Percentiles rank a stretch among this genome's conserved stretches.
These are phyloP conservation scores for Egretta garzetta DNA, from an alignment of 2,113 vertebrate genomes.

Conservation along the genomic window DNA sequence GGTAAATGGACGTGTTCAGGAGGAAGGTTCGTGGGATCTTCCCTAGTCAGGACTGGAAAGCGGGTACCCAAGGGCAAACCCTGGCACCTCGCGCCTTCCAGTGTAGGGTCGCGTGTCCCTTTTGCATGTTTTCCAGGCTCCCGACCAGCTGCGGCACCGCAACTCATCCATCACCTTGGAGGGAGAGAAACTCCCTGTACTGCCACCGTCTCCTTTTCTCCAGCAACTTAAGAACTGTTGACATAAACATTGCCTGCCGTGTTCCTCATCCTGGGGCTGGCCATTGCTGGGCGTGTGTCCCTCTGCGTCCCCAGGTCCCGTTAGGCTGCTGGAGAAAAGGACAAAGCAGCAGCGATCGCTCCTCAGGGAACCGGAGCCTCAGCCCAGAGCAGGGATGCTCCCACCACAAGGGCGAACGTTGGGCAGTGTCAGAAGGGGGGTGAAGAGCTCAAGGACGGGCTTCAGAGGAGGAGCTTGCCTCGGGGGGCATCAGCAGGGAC, in stretches of 20 bases:
- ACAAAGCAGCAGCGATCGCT: background rate
- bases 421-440: background rate
- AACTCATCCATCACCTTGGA: background rate
- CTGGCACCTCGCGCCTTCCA: background rate
- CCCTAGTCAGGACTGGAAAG: background rate
- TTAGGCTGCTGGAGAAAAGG: background rate
- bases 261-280: background rate
- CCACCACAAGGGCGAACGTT: too few relatives aligned
- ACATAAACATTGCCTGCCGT: background rate
- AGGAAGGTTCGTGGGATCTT: background rate
- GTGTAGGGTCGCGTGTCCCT: background rate
- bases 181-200: background rate
- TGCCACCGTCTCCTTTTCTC: background rate
- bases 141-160: background rate
- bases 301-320: background rate
- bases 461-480: background rate
- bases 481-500: background rate
- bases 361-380: background rate
- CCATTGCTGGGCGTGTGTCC: background rate
- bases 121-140: background rate
- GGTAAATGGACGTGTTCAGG: background rate
- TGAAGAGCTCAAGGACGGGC: background rate
- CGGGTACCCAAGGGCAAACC: background rate
- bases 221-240: background rate
- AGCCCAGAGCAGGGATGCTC: background rate